Evolutionary conservation across 2,797 vertebrate genomes (phyloP), one percentile per base, ranked within the genome.

Genomic region (Enteromius fasciolatus): DNA sequence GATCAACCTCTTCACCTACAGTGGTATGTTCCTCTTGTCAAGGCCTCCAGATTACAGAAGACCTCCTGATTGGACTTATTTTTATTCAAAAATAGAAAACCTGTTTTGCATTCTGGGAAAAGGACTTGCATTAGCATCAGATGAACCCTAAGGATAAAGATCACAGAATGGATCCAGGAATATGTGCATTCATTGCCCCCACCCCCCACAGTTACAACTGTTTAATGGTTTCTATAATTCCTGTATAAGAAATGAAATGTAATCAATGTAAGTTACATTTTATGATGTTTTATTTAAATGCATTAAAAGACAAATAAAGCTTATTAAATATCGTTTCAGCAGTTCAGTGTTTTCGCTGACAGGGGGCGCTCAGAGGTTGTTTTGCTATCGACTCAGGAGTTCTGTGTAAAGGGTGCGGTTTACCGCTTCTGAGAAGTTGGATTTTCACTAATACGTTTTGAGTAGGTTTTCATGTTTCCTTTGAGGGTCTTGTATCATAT

Each of bases 11-110:
- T 76, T 73, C 80, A 12, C 78, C 69, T 78, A 39, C 83, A 93
- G 92, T 93, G 91, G 91, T 93, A 93, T 36, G 80, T 90, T 54
- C 92, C 92, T 59, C 88, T 93, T 69, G 88, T 93, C 59, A 93
- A 92, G 75, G 91, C 92, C 36, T 85, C 89, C 80, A 85, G 69
- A 59, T 86, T 85, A 88, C 77, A 41, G 77, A 88, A 82, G 72
- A 83, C 28, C 41, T 31, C 70, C 41, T 64, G 61, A 69, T 5
- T 63, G 44, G 70, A 64, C 28, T 76, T 14, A 25, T 20, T 81
- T 72, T 76, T 57, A 63, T 25, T 31, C 14, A 11, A 2, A 52
- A 64, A 46, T 17, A 74, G 14, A 6, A 25, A 86, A 61, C 10
- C 68, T 75, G 57, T 36, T 36, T 59, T 23, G 20, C 11, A 23